Evolutionary conservation across 2,888 invertebrate genomes (phyloP), one percentile per base, ranked within the genome.

Genomic region (Sarcophaga carnaria): DNA sequence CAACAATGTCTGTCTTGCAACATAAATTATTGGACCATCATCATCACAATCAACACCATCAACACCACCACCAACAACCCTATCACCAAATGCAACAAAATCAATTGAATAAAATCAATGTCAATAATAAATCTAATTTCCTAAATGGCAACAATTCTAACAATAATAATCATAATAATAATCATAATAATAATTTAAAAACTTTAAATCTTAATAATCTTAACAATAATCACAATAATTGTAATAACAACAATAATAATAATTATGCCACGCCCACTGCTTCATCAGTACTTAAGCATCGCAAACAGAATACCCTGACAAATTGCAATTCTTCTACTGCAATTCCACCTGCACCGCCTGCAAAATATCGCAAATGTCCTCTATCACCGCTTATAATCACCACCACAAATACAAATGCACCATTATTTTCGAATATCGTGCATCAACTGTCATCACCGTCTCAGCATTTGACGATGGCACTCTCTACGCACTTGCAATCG

Each of bases 181-280:
- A 80, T 77, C 77, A 60, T 14, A 81, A 77, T 79, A 79, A 75
- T 79, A 77, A 83, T 47, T 77, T 79, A 76, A 90, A 90, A 89
- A 77, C 81, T 47, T 77, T 79, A 78, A 90, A 90, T 89, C 90
- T 89, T 88, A 89, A 88, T 88, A 87, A 88, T 89, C 80, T 67
- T 80, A 83, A 89, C 86, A 89, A 84, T 87, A 88, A 86, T 88
- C 83, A 82, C 10, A 54, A 14, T 54, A 54, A 49, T 14, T 3
- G 3, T 86, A 89, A 79, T 90, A 88, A 82, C 54, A 83, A 83
- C 62, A 77, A 66, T 84, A 89, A 85, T 87, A 90, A 81, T 79
- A 90, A 87, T 88, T 88, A 90, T 90, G 90, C 90, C 90, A 91
- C 90, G 90, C 91, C 91, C 90, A 92, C 92, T 82, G 81, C 89